Evolutionary conservation across 2,113 vertebrate genomes (phyloP).

Genomic region (Bubalus kerabau): DNA sequence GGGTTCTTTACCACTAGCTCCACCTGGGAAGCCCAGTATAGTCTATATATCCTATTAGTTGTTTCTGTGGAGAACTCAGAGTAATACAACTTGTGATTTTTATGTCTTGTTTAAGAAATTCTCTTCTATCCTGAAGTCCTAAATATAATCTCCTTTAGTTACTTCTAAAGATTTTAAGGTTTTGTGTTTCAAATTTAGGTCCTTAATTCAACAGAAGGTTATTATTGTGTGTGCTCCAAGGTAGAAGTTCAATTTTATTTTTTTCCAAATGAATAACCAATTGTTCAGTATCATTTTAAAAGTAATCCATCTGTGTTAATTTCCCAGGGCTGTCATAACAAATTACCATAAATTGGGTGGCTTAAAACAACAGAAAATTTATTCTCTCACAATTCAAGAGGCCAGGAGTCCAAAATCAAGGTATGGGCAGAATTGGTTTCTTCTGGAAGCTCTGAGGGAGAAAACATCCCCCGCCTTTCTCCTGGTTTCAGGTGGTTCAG

Average conservation of each 20-base stretch:
- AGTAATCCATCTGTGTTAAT: conserved; percentile 30
- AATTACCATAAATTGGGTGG: conserved; percentile 20
- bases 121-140: not conserved
- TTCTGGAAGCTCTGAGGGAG: not conserved
- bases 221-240: conserved; percentile 16
- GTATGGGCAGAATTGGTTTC: not conserved
- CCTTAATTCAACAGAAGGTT: conserved; percentile 17
- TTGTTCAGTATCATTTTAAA: conserved; percentile 54
- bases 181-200: conserved; percentile 14
- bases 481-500: not conserved
- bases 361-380: conserved; percentile 48
- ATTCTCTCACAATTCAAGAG: not conserved
- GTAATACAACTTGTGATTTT: not conserved
- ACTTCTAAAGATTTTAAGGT: conserved; percentile 17
- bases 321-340: conserved; percentile 53
- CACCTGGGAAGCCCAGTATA: not conserved
- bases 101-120: conserved; percentile 17
- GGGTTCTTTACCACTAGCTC: not conserved
- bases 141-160: not conserved
- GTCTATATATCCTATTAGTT: not conserved
- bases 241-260: conserved; percentile 50
- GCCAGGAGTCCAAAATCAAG: not conserved
- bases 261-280: conserved; percentile 54
- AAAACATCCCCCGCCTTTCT: not conserved
- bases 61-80: not conserved